Conservation (phyloP, 2,113 vertebrate genomes). For the Deroptyus accipitrinus region DNA sequence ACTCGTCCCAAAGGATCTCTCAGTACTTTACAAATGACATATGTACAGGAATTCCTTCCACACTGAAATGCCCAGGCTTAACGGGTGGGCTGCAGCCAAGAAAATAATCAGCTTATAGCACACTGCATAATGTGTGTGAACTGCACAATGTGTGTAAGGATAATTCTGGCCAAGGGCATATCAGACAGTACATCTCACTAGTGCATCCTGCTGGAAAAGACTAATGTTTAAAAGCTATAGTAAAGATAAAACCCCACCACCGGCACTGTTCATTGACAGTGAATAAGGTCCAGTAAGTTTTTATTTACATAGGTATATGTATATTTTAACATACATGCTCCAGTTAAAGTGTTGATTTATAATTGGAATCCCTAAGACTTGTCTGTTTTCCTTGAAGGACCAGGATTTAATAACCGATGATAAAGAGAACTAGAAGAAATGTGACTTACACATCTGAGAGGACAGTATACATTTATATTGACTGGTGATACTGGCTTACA, state of each 20-base stretch:
- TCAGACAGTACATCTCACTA: background rate
- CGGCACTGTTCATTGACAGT: background rate
- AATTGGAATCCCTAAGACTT: background rate
- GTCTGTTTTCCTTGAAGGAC: background rate
- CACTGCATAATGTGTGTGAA: background rate
- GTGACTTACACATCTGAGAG: background rate
- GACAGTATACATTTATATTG: background rate
- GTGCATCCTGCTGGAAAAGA: background rate
- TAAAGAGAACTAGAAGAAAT: background rate
- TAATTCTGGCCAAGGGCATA: conserved; percentile 28
- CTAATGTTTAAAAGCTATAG: background rate
- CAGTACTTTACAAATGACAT: background rate
- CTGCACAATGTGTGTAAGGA: background rate
- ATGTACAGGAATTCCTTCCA: conserved; percentile 20
- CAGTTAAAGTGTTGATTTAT: background rate
- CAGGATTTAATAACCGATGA: background rate
- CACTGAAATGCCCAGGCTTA: background rate
- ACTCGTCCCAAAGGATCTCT: background rate
- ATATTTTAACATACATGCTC: background rate
- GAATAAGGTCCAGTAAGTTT: background rate
- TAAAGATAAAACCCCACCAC: background rate
- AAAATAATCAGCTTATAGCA: conserved; percentile 38
- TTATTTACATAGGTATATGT: background rate
- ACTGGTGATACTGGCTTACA: background rate
- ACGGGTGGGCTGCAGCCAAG: conserved; percentile 19